Evolutionary conservation across 2,113 vertebrate species (phyloP).

Genomic region (Ammodytes marinus): DNA sequence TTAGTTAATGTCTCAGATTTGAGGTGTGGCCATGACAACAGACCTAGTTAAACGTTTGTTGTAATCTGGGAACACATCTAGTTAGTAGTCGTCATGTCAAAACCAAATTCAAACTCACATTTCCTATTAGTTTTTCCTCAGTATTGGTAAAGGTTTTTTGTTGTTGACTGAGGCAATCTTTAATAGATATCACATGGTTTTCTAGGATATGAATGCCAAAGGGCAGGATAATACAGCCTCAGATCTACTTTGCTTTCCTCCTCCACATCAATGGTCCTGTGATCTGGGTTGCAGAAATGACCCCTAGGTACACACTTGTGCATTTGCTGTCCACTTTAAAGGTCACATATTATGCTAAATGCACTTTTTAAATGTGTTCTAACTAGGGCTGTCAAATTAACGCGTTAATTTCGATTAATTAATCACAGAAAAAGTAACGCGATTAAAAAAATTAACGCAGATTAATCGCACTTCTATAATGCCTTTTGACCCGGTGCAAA

Average conservation of each 20-base stretch:
- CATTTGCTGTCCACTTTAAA: neutral
- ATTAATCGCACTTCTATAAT: no score
- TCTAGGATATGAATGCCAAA: neutral
- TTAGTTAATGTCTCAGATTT: neutral
- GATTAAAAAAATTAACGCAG: no score
- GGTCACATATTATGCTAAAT: no score
- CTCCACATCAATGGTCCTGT: neutral
- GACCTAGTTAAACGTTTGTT: neutral
- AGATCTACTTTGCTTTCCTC: neutral
- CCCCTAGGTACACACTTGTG: neutral
- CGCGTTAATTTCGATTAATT: no score
- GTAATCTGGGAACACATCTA: neutral
- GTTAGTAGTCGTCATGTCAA: neutral
- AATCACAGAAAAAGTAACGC: no score
- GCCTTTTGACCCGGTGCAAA: no score
- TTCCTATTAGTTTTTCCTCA: neutral
- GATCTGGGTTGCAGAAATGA: neutral
- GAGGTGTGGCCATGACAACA: conserved; percentile 14
- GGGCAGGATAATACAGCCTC: neutral
- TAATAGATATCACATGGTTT: neutral
- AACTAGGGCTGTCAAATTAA: no score
- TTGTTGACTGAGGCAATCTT: neutral
- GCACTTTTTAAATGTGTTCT: no score
- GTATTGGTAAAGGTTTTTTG: neutral
- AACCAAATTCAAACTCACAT: neutral